Evolutionary conservation across 2,888 invertebrate genomes (phyloP).

Genomic region (Volucella inanis): DNA sequence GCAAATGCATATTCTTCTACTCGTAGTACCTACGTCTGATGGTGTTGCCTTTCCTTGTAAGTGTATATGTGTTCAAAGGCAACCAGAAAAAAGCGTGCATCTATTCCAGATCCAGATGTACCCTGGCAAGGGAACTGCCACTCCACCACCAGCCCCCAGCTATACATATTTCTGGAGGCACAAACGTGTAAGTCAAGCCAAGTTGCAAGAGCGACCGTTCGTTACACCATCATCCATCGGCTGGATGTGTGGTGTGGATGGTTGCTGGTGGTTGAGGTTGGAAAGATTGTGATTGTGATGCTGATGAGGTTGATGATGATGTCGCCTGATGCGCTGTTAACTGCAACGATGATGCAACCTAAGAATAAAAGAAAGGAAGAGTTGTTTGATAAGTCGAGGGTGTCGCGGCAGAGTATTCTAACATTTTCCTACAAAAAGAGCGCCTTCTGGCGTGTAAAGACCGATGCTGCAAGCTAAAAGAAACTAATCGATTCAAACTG

Average conservation of each 20-base stretch:
- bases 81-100: constrained; percentile 64
- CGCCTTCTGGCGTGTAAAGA: neutral
- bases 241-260: constrained; percentile 26
- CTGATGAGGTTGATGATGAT: constrained; percentile 57
- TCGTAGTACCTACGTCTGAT: neutral
- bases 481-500: constrained; percentile 59
- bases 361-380: constrained; percentile 72
- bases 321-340: constrained; percentile 62
- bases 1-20: neutral
- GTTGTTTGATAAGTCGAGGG: constrained; percentile 50
- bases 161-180: constrained; percentile 42
- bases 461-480: neutral
- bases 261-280: constrained; percentile 13
- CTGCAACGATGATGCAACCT: constrained; percentile 72
- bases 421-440: neutral
- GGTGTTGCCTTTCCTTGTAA: neutral
- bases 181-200: constrained; percentile 58
- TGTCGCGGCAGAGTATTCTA: neutral
- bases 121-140: constrained; percentile 55
- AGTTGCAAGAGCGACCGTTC: constrained; percentile 31
- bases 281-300: neutral
- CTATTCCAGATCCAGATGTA: constrained; percentile 75
- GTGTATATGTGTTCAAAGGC: constrained; percentile 21
- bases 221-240: constrained; percentile 46
- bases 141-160: constrained; percentile 53